phyloP scores from a whole-genome alignment of 2,888 invertebrate species.

The Drosophila putrida region DNA sequence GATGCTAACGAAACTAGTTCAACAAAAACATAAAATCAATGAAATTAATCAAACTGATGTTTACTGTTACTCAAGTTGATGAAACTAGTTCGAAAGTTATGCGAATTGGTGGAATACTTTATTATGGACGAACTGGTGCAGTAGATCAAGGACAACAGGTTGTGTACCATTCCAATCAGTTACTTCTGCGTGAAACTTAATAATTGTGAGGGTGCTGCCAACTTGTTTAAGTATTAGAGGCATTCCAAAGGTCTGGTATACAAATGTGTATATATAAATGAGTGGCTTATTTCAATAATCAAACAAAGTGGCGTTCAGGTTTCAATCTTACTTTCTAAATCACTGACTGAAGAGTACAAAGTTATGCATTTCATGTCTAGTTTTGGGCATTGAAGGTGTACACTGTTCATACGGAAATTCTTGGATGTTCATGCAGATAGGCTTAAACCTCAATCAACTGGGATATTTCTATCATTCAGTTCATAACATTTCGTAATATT shows the following conservation, averaged over 20 bases:
- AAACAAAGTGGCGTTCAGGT: background rate
- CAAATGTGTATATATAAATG: too few species aligned
- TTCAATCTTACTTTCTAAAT: too few species aligned
- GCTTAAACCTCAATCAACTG: background rate
- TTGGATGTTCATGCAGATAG: background rate
- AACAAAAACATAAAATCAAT: conserved; percentile 28
- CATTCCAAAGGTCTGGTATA: too few species aligned
- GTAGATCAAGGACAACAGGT: conserved; percentile 47
- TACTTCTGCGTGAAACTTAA: background rate
- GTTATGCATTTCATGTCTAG: too few species aligned
- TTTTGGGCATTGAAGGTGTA: too few species aligned
- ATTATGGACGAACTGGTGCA: conserved; percentile 9
- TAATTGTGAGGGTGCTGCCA: too few species aligned
- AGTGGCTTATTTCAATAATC: too few species aligned
- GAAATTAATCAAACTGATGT: conserved; percentile 40
- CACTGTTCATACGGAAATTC: background rate
- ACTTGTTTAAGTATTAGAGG: background rate
- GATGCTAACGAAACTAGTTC: conserved; percentile 42
- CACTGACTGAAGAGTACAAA: too few species aligned
- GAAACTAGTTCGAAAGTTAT: conserved; percentile 20
- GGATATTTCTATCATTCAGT: background rate
- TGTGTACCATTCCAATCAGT: background rate
- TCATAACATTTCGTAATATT: conserved; percentile 1
- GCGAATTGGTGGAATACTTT: background rate
- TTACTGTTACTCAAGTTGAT: conserved; percentile 30